Base-by-base conservation (phyloP, 1,140 invertebrate genomes). In the Tribolium madens region DNA sequence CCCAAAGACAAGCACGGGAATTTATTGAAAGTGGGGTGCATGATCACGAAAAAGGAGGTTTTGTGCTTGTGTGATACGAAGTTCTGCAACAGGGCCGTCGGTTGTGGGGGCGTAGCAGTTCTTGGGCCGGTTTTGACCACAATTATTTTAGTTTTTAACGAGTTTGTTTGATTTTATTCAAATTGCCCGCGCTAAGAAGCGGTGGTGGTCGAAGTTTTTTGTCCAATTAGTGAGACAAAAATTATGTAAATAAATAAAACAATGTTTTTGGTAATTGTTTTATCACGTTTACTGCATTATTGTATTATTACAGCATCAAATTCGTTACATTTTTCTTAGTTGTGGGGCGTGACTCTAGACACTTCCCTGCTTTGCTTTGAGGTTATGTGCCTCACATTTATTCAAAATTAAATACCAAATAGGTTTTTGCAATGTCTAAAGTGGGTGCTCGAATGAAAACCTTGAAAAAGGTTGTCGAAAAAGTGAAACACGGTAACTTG, bases 401-500 rank as follows among this genome's bases (percentile, higher is more conserved):
- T 26, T 1, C 1, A 0, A 26, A 26, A 26, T 26, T 26, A 26
- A 26, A 4, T 2, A 26, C 1, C 3, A 26, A 26, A 26, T 1
- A 26, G 36, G 4, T 7, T n/a, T 42, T 42, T 42, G 9, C 2
- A 42, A 95, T 95, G 94, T 93, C 93, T 2, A 94, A 94, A 85
- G 88, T 87, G 15, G 89, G 88, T 2, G 87, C 88, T 57, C 90
- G 90, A 83, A 84, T 94, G 57, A 92, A 91, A 86, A 87, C 87
- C 3, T 83, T 91, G 75, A 94, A 92, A 84, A 93, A 94, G 86
- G 85, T 89, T 0, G 86, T 88, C 0, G 91, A 93, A 57, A 95
- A 95, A 84, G 85, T 96, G 7, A 88, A 92, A 70, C 95, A 96
- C 84, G 90, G 90, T 3, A 91, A 91, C 84, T 86, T 97, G 68